Evolutionary conservation across 1,140 invertebrate species (phyloP), one percentile per base, ranked within the genome.

Genomic region (Eupristina koningsbergeri): DNA sequence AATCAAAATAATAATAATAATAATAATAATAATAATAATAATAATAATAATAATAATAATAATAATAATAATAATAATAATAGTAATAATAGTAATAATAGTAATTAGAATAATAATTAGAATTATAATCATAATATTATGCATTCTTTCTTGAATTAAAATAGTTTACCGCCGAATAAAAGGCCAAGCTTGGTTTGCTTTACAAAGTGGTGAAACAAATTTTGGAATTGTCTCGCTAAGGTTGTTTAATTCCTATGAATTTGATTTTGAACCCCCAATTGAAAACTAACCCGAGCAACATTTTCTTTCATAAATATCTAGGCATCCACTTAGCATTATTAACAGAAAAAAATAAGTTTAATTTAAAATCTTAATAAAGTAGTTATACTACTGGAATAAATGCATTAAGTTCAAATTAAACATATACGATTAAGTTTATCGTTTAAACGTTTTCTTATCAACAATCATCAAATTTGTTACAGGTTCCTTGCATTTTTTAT

Each of bases 401-500:
- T 61, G 69, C 45, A 80, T 50, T n/a, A 80, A 69, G 39, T 73
- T 58, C 31, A 39, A 73, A 58, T 73, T 36, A 73, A 58, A 17
- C 36, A 80, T 53, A 36, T 29, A 29, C 31, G 34, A 76, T 45
- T 58, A 58, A 26, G 17, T 76, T 29, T 50, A 36, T 5, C 45
- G 50, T 77, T 63, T 61, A 50, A 77, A 77, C 63, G 61, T 26
- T 80, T 80, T 45, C 41, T 63, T 34, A 80, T 63, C 63, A 64
- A 80, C 41, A 69, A 78, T 31, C 26, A 45, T 47, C 34, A 78
- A 78, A 64, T 58, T 9, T 78, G 39, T 31, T 39, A 39, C 41
- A 15, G 39, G 22, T 61, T 41, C 39, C 13, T 63, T n/a, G n/a
- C 26, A 29, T 63, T 6, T 6, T 63, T 63, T 13, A n/a, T n/a